Evolutionary conservation across 2,888 invertebrate species (phyloP), one percentile per base, ranked within the genome.

Genomic region (Agrotis exclamationis): DNA sequence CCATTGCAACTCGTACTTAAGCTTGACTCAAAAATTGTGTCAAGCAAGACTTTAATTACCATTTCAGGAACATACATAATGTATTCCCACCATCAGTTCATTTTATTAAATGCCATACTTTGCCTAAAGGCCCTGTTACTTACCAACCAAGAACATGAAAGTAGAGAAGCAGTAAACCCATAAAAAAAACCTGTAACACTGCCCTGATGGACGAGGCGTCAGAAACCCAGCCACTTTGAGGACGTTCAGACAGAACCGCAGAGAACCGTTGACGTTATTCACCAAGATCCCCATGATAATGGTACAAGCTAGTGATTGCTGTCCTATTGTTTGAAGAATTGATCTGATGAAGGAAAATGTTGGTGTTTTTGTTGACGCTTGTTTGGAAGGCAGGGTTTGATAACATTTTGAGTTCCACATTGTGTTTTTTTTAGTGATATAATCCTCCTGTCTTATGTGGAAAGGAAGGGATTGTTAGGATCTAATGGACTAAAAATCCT

Each of bases 171-270:
- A 79, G 39, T 88, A 88, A 0, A 79, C 13, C 56, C 58, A 69
- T 39, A 65, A 66, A 11, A 85, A 57, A 1, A 85, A 59, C 13
- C 56, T 54, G 22, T 59, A 56, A 20, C 0, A 14, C 3, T 39
- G 24, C 0, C 73, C 59, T 28, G 75, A 45, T 0, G 63, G 59
- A 3, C 70, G 72, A 0, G 84, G 74, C 0, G 74, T 69, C 2
- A 89, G 62, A 45, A 87, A 89, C 0, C 89, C 89, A n/a, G 71
- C 65, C 0, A 84, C 51, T 69, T 82, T 86, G 11, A 88, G 63
- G 4, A 87, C 62, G 3, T 70, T 87, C 65, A 88, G 62, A 44
- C 85, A 82, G n/a, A 86, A 74, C 18, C 72, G 50, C 2, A 89
- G 50, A 0, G 87, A 68, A 22, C 64, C 62, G 59, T 85, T 86